Evolutionary conservation across 2,888 invertebrate genomes (phyloP).

Genomic region (Rambutsinella grinnellia): DNA sequence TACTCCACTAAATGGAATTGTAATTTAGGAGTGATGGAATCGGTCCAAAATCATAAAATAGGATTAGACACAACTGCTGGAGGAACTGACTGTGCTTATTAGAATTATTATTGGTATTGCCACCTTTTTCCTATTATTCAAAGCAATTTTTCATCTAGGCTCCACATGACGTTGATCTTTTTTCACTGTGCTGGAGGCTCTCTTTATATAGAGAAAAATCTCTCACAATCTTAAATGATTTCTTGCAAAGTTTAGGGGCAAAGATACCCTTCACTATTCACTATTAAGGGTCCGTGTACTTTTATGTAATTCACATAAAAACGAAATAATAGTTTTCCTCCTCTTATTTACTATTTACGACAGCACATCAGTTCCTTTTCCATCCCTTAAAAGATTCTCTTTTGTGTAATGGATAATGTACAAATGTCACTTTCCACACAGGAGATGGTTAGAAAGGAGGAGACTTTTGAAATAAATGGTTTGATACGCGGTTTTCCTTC

Average conservation of each 20-base stretch:
- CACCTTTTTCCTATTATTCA: conserved; percentile 42
- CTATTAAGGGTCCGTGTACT: not conserved
- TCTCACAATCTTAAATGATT: conserved; percentile 22
- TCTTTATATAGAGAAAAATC: no score
- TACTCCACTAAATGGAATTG: no score
- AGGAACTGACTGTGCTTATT: conserved; percentile 31
- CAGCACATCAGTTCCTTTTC: conserved; percentile 5
- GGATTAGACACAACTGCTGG: not conserved
- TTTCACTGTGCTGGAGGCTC: conserved; percentile 11
- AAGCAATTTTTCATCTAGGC: conserved; percentile 53
- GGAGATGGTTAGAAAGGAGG: not conserved
- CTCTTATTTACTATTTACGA: conserved; percentile 25
- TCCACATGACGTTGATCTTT: conserved; percentile 53
- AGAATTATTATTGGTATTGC: conserved; percentile 38
- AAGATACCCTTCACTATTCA: not conserved
- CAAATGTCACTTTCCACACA: conserved; percentile 43
- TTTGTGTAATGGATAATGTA: conserved; percentile 16
- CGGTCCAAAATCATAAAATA: not conserved
- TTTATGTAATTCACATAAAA: conserved; percentile 26
- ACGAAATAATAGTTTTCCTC: conserved; percentile 7
- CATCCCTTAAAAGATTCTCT: not conserved
- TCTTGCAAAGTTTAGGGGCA: conserved; percentile 6
- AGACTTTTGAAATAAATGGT: not conserved
- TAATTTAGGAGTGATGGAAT: no score
- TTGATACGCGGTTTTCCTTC: conserved; percentile 21